phyloP scores from a whole-genome alignment of 2,113 vertebrate genomes.

The Rhea americana region DNA sequence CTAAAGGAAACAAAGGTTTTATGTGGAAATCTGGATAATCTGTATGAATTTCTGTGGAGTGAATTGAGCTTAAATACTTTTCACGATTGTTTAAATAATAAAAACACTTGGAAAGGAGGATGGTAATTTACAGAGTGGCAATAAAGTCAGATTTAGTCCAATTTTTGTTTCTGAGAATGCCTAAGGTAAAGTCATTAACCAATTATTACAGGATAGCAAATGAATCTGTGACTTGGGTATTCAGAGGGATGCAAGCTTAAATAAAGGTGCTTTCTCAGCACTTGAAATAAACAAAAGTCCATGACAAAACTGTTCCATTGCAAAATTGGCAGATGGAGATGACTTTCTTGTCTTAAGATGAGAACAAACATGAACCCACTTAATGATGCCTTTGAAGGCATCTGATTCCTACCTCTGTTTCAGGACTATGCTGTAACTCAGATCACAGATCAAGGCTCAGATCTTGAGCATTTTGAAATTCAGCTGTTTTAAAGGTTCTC shows the following conservation, averaged over 20 bases:
- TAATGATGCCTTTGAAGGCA: neutral
- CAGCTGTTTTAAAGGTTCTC: neutral
- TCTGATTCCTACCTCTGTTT: neutral
- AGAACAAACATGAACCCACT: neutral
- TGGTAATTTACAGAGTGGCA: neutral
- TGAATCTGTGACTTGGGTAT: neutral
- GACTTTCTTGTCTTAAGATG: neutral
- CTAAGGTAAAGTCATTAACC: neutral
- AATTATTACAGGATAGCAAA: neutral
- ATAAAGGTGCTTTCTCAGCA: neutral
- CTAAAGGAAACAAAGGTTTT: neutral
- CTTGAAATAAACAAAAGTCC: neutral
- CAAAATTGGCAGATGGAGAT: neutral
- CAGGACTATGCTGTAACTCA: neutral
- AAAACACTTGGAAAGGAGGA: neutral
- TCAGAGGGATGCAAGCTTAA: neutral
- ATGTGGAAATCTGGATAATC: neutral
- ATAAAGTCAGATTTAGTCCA: neutral
- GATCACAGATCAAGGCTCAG: accelerated
- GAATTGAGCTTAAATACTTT: neutral
- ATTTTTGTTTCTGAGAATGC: neutral
- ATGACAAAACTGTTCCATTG: neutral
- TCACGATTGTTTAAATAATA: neutral
- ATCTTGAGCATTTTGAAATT: neutral
- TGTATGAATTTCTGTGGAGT: neutral